Evolutionary conservation across 2,888 invertebrate species (phyloP).

Genomic region (Autographa pulchrina): DNA sequence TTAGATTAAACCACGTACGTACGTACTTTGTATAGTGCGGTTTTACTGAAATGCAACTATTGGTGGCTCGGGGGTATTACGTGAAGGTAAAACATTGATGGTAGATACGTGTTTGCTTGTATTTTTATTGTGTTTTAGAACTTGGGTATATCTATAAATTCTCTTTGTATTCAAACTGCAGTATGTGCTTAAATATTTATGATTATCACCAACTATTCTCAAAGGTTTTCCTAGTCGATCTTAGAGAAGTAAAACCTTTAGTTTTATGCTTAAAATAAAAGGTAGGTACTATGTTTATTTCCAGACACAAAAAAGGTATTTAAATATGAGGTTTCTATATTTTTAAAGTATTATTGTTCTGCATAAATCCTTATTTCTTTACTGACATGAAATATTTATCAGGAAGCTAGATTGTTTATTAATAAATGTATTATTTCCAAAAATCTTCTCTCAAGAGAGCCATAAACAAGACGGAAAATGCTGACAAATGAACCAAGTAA

Average conservation of each 20-base stretch:
- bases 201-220: neutral
- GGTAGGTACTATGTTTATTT: neutral
- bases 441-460: neutral
- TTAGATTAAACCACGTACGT: slow-evolving; percentile 42
- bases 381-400: too few species aligned
- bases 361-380: too few species aligned
- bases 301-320: too few species aligned
- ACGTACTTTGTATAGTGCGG: slow-evolving; percentile 18
- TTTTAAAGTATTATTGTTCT: too few species aligned
- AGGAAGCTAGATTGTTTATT: too few species aligned
- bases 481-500: slow-evolving; percentile 9
- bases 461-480: neutral
- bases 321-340: too few species aligned
- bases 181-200: neutral
- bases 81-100: slow-evolving; percentile 9
- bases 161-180: neutral
- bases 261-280: neutral
- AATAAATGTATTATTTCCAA: too few species aligned
- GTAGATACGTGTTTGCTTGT: neutral
- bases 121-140: slow-evolving; percentile 6
- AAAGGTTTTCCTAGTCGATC: neutral
- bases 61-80: slow-evolving; percentile 19
- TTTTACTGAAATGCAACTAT: slow-evolving; percentile 34
- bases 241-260: neutral
- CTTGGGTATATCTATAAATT: neutral